Evolutionary conservation across 2,888 invertebrate genomes (phyloP).

Genomic region (Lasioglossum vierecki): DNA sequence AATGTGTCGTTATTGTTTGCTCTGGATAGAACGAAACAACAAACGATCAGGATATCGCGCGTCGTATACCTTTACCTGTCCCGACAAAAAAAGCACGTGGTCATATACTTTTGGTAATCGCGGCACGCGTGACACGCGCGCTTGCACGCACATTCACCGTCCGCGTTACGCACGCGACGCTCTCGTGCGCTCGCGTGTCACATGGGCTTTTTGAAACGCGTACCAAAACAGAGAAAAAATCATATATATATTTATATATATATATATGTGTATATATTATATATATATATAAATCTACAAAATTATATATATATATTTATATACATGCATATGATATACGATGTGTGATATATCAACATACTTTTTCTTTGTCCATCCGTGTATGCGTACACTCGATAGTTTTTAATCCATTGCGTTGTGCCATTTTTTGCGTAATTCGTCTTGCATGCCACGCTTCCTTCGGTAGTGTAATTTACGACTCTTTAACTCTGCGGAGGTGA

Average conservation of each 20-base stretch:
- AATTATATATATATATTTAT: constrained; percentile 25
- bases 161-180: constrained; percentile 13
- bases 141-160: constrained; percentile 9
- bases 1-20: neutral
- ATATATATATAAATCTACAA: neutral
- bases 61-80: neutral
- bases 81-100: constrained; percentile 70
- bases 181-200: constrained; percentile 33
- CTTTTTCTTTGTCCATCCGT: constrained; percentile 72
- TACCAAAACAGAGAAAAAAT: constrained; percentile 35
- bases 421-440: constrained; percentile 82
- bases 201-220: constrained; percentile 51
- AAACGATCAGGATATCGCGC: neutral
- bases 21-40: too few relatives aligned
- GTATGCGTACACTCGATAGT: constrained; percentile 75
- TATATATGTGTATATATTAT: neutral
- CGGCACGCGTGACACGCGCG: constrained; percentile 58
- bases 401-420: constrained; percentile 78
- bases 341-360: constrained; percentile 69
- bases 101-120: constrained; percentile 44
- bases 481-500: constrained; percentile 70
- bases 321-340: constrained; percentile 63
- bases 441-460: constrained; percentile 84
- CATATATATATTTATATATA: constrained; percentile 3
- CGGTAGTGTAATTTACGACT: constrained; percentile 81